A percentile compares a stretch with the other conserved stretches of the same genome.
Conservation (phyloP, 2,113 vertebrate species). For the Myanophis thanlyinensis region DNA sequence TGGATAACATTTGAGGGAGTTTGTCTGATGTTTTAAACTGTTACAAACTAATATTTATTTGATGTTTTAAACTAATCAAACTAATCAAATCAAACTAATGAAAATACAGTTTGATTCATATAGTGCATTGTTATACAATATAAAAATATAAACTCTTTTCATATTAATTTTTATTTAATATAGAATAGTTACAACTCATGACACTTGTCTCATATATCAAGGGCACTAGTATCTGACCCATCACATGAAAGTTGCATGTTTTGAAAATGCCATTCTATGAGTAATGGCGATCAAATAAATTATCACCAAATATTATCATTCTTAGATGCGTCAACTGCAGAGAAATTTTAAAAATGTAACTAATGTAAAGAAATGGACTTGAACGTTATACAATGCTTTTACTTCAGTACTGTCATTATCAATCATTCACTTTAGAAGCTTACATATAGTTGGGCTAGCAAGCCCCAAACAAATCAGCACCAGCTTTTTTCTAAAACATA, state of each 20-base stretch:
- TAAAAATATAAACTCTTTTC: neutral
- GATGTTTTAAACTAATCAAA: neutral
- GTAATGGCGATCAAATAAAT: neutral
- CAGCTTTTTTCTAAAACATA: neutral
- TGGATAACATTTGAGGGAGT: neutral
- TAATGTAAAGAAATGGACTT: neutral
- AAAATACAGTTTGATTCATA: neutral
- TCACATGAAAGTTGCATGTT: neutral
- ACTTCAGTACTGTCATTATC: slow-evolving; percentile 32
- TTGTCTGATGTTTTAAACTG: neutral
- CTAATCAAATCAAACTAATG: neutral
- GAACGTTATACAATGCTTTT: slow-evolving; percentile 5
- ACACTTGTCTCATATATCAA: neutral
- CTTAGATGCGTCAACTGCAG: neutral
- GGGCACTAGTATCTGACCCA: neutral
- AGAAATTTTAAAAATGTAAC: neutral
- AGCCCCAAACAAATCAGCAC: neutral
- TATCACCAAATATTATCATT: neutral
- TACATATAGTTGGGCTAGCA: neutral
- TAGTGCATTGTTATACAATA: neutral
- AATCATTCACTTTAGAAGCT: slow-evolving; percentile 32
- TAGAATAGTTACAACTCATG: neutral
- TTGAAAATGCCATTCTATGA: neutral
- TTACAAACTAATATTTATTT: neutral
- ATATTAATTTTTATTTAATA: neutral